A percentile compares a stretch with the other conserved stretches of the same genome.
phyloP scores from a whole-genome alignment of 2,888 invertebrate genomes.

The Penaeus monodon region DNA sequence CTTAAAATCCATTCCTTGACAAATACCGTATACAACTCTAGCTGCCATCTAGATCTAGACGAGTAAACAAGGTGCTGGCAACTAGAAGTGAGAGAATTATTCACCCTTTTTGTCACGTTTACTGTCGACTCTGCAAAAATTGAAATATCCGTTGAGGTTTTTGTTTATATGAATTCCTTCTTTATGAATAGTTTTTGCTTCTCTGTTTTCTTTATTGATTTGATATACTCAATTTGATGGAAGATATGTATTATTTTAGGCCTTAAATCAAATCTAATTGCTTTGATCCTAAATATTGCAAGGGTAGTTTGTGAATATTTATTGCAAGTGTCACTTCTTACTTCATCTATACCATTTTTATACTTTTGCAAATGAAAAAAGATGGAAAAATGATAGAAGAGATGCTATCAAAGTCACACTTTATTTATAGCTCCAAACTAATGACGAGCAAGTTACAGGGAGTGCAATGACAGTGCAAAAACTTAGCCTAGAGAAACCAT shows the following conservation, averaged over 20 bases:
- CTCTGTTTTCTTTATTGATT: too few species aligned
- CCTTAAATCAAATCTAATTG: too few species aligned
- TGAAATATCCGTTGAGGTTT: slow-evolving; percentile 46
- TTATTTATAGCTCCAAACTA: slow-evolving; percentile 41
- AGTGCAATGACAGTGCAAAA: slow-evolving; percentile 44
- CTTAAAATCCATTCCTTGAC: slow-evolving; percentile 14
- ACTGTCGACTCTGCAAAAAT: slow-evolving; percentile 53
- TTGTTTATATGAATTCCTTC: neutral
- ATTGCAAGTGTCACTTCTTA: too few species aligned
- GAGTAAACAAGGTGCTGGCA: slow-evolving; percentile 37
- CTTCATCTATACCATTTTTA: too few species aligned
- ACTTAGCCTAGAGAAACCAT: slow-evolving; percentile 22
- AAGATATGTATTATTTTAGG: too few species aligned
- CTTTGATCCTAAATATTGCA: too few species aligned
- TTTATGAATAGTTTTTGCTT: neutral
- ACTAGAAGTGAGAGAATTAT: slow-evolving; percentile 48
- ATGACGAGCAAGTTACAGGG: slow-evolving; percentile 39
- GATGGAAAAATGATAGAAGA: slow-evolving; percentile 40
- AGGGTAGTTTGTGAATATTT: too few species aligned
- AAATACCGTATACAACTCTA: slow-evolving; percentile 38
- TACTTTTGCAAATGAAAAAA: neutral
- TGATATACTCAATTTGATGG: too few species aligned
- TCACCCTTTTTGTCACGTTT: slow-evolving; percentile 45
- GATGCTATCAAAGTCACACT: slow-evolving; percentile 38
- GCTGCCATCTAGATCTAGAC: slow-evolving; percentile 25